A percentile compares a stretch with the other conserved stretches of the same genome.
phyloP scores from a whole-genome alignment of 2,888 invertebrate species.

The Andrena trimmerana region DNA sequence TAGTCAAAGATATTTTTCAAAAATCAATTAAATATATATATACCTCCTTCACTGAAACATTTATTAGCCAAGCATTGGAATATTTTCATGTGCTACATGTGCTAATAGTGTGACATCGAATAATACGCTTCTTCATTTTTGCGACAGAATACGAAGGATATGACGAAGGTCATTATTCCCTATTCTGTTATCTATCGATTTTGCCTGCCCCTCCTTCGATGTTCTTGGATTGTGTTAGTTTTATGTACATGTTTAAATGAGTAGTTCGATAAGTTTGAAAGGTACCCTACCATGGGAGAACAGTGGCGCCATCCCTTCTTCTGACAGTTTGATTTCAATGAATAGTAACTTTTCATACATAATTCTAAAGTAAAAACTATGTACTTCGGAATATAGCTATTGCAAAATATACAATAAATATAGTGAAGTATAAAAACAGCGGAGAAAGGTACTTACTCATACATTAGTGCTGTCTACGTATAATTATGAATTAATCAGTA shows the following conservation, averaged over 20 bases:
- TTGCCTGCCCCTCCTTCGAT: conserved; percentile 73
- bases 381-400: too few species aligned
- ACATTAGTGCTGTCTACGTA: too few species aligned
- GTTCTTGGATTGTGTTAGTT: conserved; percentile 57
- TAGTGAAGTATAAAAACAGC: too few species aligned
- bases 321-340: too few species aligned
- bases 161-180: conserved; percentile 83
- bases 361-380: too few species aligned
- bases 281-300: too few species aligned
- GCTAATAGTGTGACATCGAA: conserved; percentile 48
- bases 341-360: too few species aligned
- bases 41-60: neutral
- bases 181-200: conserved; percentile 71
- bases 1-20: neutral
- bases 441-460: too few species aligned
- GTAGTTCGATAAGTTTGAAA: too few species aligned
- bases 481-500: too few species aligned
- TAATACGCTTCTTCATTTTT: conserved; percentile 77
- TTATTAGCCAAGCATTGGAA: conserved; percentile 2
- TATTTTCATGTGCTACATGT: neutral
- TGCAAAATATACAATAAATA: too few species aligned
- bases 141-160: conserved; percentile 83
- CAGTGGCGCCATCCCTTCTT: too few species aligned
- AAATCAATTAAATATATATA: neutral
- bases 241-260: conserved; percentile 15